These are phyloP conservation scores for Sympetrum striolatum DNA, from an alignment of 2,888 invertebrate species.

Conservation along the genomic window DNA sequence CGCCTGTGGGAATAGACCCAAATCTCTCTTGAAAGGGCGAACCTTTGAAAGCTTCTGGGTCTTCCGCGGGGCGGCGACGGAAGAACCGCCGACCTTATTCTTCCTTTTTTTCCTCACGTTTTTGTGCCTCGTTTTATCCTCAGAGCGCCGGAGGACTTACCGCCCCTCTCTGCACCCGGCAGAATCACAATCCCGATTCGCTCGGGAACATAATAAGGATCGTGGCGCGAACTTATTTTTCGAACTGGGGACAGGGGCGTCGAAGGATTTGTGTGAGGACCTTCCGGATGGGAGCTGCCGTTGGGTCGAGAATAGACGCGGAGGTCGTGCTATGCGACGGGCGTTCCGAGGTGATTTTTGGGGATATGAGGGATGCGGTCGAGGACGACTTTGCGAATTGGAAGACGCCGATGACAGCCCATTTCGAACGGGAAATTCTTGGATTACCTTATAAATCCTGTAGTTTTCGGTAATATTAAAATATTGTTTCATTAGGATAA, in stretches of 20 bases:
- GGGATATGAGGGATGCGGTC: background rate
- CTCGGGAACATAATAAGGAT: constrained; percentile 35
- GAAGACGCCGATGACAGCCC: background rate
- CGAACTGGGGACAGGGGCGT: constrained; percentile 31
- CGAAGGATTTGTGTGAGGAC: constrained; percentile 1
- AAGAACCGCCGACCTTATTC: background rate
- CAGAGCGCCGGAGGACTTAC: background rate
- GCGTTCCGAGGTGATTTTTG: background rate
- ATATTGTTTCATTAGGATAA: no score
- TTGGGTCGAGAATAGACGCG: constrained; percentile 7
- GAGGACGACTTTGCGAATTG: background rate
- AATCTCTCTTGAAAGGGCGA: constrained; percentile 1
- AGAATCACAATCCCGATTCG: background rate
- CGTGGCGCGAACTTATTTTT: constrained; percentile 38
- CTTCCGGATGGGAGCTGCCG: background rate
- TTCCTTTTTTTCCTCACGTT: background rate
- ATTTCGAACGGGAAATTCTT: background rate
- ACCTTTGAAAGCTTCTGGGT: constrained; percentile 10
- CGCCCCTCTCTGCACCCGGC: background rate
- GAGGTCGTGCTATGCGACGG: background rate
- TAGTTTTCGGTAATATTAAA: no score
- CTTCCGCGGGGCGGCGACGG: background rate
- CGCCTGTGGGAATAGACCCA: background rate
- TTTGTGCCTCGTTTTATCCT: constrained; percentile 29
- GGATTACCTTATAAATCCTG: no score